These are phyloP conservation scores for Clytia hemisphaerica DNA, from an alignment of 30 jellyfish, hydroid and myxozoan genomes.

Conservation along the genomic window DNA sequence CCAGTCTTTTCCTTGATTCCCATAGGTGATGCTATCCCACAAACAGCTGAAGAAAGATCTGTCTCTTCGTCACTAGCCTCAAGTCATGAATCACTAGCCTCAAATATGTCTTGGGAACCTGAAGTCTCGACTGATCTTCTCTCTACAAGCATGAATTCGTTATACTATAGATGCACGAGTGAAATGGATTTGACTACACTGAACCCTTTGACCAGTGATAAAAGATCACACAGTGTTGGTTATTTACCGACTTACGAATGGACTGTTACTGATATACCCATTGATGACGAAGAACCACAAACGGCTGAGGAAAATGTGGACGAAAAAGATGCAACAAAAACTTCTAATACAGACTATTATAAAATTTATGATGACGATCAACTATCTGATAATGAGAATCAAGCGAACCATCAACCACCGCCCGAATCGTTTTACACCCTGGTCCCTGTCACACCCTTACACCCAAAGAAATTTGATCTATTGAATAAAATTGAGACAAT, in stretches of 20 bases:
- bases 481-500: too few relatives aligned
- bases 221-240: constrained; percentile 41
- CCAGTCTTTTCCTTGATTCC: too few relatives aligned
- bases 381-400: too few relatives aligned
- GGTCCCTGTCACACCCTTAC: constrained; percentile 66
- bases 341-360: too few relatives aligned
- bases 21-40: too few relatives aligned
- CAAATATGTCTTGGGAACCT: too few relatives aligned
- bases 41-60: too few relatives aligned
- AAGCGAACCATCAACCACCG: constrained; percentile 37
- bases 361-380: too few relatives aligned
- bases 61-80: too few relatives aligned
- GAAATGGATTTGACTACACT: constrained; percentile 29
- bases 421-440: constrained; percentile 71
- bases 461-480: too few relatives aligned
- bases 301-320: not conserved
- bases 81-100: not conserved
- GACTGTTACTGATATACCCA: constrained; percentile 25
- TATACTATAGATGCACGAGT: constrained; percentile 1
- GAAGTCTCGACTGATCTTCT: constrained; percentile 30
- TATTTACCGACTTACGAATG: constrained; percentile 37
- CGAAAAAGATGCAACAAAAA: not conserved
- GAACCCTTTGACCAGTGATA: constrained; percentile 5
- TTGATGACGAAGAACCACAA: constrained; percentile 17
- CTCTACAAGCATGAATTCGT: constrained; percentile 14